phyloP scores from a whole-genome alignment of 2,113 vertebrate species.

The Symphodus melops region DNA sequence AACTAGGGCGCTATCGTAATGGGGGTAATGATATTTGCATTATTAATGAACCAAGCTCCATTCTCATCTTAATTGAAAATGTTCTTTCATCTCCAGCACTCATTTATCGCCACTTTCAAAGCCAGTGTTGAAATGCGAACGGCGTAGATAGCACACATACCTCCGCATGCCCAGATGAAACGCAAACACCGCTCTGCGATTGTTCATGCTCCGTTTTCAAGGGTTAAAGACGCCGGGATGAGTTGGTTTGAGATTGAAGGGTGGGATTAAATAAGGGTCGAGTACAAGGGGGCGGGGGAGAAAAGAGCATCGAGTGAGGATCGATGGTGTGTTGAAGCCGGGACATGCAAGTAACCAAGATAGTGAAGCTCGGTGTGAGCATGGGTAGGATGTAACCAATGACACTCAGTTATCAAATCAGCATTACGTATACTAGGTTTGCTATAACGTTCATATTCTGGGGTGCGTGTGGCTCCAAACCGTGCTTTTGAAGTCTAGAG shows the following conservation, averaged over 20 bases:
- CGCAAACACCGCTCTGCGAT: background rate
- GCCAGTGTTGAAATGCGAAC: slow-evolving; percentile 27
- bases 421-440: background rate
- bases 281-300: slow-evolving; percentile 3
- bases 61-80: slow-evolving; percentile 76
- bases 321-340: slow-evolving; percentile 9
- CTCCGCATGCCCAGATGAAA: background rate
- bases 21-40: slow-evolving; percentile 78
- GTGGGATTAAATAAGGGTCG: slow-evolving; percentile 18
- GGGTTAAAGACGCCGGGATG: background rate
- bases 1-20: slow-evolving; percentile 71
- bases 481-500: background rate
- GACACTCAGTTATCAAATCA: background rate
- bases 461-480: background rate
- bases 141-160: slow-evolving; percentile 17
- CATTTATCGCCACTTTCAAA: slow-evolving; percentile 50
- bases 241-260: background rate
- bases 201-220: background rate
- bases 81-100: slow-evolving; percentile 72
- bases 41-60: slow-evolving; percentile 75
- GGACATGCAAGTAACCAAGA: slow-evolving; percentile 21
- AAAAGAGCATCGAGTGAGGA: slow-evolving; percentile 18
- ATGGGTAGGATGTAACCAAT: background rate
- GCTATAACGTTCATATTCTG: background rate
- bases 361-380: background rate